Percentiles rank a stretch among this genome's conserved stretches.
Evolutionary conservation across 2,797 vertebrate genomes (phyloP).

Genomic region (Darevskia mixta): DNA sequence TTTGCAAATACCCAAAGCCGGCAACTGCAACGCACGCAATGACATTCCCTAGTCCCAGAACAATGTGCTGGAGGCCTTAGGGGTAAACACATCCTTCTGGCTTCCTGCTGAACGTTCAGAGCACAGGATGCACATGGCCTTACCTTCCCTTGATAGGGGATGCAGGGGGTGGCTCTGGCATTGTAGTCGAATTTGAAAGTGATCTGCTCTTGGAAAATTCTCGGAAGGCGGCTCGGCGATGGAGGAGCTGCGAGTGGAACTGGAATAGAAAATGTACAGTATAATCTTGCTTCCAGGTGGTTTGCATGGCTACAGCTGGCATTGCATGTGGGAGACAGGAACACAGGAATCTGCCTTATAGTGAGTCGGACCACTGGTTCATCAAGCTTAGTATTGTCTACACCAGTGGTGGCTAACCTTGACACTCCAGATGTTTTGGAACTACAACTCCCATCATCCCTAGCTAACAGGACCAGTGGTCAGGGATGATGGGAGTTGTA

Average conservation of each 20-base stretch:
- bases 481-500: no score
- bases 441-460: no score
- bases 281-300: no score
- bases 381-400: neutral
- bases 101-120: slow-evolving; percentile 61
- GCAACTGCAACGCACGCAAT: slow-evolving; percentile 23
- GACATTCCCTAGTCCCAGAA: slow-evolving; percentile 35
- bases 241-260: slow-evolving; percentile 63
- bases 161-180: slow-evolving; percentile 66
- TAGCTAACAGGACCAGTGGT: no score
- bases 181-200: slow-evolving; percentile 64
- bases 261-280: slow-evolving; percentile 33
- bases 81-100: slow-evolving; percentile 54
- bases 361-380: neutral
- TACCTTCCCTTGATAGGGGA: slow-evolving; percentile 74
- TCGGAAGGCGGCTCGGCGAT: slow-evolving; percentile 52
- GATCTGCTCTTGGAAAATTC: slow-evolving; percentile 62
- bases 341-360: neutral
- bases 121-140: slow-evolving; percentile 67
- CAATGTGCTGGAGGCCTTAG: slow-evolving; percentile 48
- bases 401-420: no score
- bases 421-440: no score
- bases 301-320: no score
- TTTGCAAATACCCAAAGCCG: slow-evolving; percentile 27
- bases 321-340: no score